Evolutionary conservation across 2,797 vertebrate species (phyloP), one percentile per base, ranked within the genome.

Genomic region (Euthynnus affinis): DNA sequence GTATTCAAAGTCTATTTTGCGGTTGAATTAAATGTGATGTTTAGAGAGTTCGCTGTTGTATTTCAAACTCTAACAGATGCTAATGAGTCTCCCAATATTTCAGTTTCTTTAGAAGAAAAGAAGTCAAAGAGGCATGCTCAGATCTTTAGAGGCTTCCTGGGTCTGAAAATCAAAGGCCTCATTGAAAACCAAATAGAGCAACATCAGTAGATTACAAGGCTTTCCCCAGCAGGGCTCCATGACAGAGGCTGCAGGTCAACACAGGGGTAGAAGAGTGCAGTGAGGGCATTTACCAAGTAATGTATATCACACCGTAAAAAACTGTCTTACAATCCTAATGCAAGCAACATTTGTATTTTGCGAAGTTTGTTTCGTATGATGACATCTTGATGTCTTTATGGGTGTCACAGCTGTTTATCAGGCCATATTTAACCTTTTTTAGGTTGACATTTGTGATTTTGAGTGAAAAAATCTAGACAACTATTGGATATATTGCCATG

Each of bases 161-260:
- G 92, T 69, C 84, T 86, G 48, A 81, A 86, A 94, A 95, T 96
- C 95, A 96, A 96, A 96, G 95, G 84, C 68, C 82, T 92, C 86
- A 95, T 95, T 95, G 90, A 95, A 90, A 95, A 94, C 82, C 95
- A 95, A 95, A 95, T 95, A 88, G 88, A 90, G 93, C 89, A 75
- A 95, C 94, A 92, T 95, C 94, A 94, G 92, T 91, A 91, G 93
- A 92, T 95, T 96, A 96, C 95, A 95, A 94, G 94, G 91, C 82
- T 85, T 77, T 46, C 12, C 91, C 79, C 96, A 92, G 94, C 93
- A 83, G 93, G 95, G 65, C 74, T 53, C 83, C 87, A 17, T 52
- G 73, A 59, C 64, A 68, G 72, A 84, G 77, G 86, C 80, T 53
- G 79, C 82, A 83, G 89, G 89, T 90, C 85, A 84, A 78, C 71